phyloP scores from a whole-genome alignment of 2,797 vertebrate genomes.

The Labeo calbasu region DNA sequence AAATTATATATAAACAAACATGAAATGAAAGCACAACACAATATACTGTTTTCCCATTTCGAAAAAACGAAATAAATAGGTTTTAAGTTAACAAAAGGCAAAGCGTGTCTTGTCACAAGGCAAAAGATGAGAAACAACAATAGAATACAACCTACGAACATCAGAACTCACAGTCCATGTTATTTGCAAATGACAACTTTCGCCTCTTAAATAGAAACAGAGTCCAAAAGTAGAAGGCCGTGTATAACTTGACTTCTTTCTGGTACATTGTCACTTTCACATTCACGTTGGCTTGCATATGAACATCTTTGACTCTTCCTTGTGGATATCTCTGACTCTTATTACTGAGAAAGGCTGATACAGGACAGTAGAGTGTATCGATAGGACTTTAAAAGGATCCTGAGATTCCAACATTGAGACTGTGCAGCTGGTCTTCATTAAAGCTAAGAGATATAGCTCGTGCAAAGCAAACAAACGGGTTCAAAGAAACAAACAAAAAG shows the following conservation, averaged over 20 bases:
- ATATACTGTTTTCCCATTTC: conserved; percentile 70
- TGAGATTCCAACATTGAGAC: conserved; percentile 73
- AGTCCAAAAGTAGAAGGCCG: conserved; percentile 55
- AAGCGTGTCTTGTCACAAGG: conserved; percentile 60
- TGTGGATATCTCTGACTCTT: conserved; percentile 29
- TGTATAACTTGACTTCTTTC: conserved; percentile 40
- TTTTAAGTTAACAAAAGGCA: conserved; percentile 79
- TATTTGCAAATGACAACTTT: conserved; percentile 43
- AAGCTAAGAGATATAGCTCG: conserved; percentile 68
- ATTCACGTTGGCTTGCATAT: conserved; percentile 49
- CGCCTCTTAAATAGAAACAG: conserved; percentile 48
- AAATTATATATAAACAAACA: conserved; percentile 76
- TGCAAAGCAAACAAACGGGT: conserved; percentile 61
- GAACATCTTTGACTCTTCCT: conserved; percentile 17
- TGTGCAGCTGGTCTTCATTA: conserved; percentile 64
- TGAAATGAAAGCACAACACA: conserved; percentile 69
- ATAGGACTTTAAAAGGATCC: conserved; percentile 66
- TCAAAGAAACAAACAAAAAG: conserved; percentile 61
- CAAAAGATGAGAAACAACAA: conserved; percentile 51
- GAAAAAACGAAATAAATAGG: conserved; percentile 79
- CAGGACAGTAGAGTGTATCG: conserved; percentile 53
- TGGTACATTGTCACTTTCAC: conserved; percentile 58
- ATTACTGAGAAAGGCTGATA: neutral
- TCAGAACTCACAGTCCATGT: conserved; percentile 49
- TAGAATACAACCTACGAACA: conserved; percentile 24